These are phyloP conservation scores for Scaptomyza cyrtandrae DNA, from an alignment of 2,888 invertebrate species.

Conservation along the genomic window DNA sequence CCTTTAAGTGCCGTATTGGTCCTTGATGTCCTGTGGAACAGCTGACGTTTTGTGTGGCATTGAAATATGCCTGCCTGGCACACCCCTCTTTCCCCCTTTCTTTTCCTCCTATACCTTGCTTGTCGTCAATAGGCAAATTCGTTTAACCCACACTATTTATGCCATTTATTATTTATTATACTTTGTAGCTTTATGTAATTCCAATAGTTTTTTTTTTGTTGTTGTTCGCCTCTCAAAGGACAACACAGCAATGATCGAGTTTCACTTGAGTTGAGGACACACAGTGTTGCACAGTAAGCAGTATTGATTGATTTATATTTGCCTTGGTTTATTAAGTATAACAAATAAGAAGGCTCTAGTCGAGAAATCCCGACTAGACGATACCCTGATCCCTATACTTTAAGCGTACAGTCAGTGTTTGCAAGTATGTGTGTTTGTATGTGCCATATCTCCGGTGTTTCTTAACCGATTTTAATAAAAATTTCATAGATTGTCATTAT, in stretches of 20 bases:
- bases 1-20: constrained; percentile 51
- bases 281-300: background rate
- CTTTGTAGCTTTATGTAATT: constrained; percentile 17
- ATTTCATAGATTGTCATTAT: too few species aligned
- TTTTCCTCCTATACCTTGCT: background rate
- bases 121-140: constrained; percentile 10
- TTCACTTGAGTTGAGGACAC: constrained; percentile 37
- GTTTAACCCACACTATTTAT: constrained; percentile 22
- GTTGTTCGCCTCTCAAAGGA: constrained; percentile 13
- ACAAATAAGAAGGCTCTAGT: too few species aligned
- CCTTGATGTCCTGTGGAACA: constrained; percentile 47
- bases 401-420: too few species aligned
- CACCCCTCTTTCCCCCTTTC: background rate
- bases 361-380: too few species aligned
- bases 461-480: too few species aligned
- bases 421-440: too few species aligned
- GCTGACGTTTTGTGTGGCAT: constrained; percentile 46
- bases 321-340: background rate
- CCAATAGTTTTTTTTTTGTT: constrained; percentile 9
- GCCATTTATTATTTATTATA: constrained; percentile 57
- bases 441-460: too few species aligned
- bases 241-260: constrained; percentile 11
- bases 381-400: too few species aligned
- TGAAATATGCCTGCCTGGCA: constrained; percentile 9
- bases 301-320: constrained; percentile 43